Conservation (phyloP, 2,888 invertebrate genomes). For the Parochlus steinenii region DNA sequence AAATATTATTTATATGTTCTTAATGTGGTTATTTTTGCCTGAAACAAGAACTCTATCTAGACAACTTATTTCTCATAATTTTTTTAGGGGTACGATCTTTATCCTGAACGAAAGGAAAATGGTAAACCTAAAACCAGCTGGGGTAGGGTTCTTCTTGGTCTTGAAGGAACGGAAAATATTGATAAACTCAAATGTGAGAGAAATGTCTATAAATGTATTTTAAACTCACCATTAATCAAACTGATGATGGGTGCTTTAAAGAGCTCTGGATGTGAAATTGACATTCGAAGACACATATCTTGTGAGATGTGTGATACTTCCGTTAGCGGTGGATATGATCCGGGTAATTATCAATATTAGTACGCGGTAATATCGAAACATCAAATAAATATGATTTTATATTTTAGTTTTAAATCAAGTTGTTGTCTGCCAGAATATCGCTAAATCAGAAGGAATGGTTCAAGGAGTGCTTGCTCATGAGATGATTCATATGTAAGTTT, state of each 20-base stretch:
- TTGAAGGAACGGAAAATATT: slow-evolving; percentile 50
- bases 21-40: slow-evolving; percentile 1
- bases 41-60: neutral
- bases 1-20: too few relatives aligned
- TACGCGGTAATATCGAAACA: slow-evolving; percentile 20
- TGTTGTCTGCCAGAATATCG: slow-evolving; percentile 80
- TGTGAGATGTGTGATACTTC: slow-evolving; percentile 77
- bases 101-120: slow-evolving; percentile 65
- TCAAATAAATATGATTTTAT: slow-evolving; percentile 6
- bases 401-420: slow-evolving; percentile 35
- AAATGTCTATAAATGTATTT: slow-evolving; percentile 56
- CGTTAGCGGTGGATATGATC: slow-evolving; percentile 86
- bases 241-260: slow-evolving; percentile 72
- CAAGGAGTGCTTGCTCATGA: slow-evolving; percentile 79
- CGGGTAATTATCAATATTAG: slow-evolving; percentile 52
- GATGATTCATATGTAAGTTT: slow-evolving; percentile 92
- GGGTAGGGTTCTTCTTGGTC: slow-evolving; percentile 38
- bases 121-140: slow-evolving; percentile 36
- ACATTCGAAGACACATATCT: slow-evolving; percentile 72
- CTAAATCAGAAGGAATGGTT: slow-evolving; percentile 46
- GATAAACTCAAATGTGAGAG: slow-evolving; percentile 65
- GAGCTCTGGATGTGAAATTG: slow-evolving; percentile 62
- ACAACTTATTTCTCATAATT: too few relatives aligned
- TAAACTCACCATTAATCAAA: slow-evolving; percentile 65
- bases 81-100: slow-evolving; percentile 54